A percentile compares a stretch with the other conserved stretches of the same genome.
phyloP scores from a whole-genome alignment of 2,113 vertebrate species.

The Puntigrus tetrazona region DNA sequence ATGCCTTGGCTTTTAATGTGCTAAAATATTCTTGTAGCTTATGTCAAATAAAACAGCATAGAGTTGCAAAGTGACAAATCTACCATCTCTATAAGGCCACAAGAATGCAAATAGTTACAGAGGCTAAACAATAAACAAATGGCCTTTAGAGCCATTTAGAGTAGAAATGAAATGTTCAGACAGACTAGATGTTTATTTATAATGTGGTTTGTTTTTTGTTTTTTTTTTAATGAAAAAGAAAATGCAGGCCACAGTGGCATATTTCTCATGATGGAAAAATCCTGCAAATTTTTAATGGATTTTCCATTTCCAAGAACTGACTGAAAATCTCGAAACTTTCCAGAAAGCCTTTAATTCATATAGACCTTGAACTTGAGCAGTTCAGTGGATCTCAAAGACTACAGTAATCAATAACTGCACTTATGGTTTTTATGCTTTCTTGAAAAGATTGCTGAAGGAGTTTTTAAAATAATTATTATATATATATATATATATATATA shows the following conservation, averaged over 20 bases:
- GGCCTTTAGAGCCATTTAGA: not conserved
- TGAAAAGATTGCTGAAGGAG: not conserved
- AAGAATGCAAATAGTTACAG: not conserved
- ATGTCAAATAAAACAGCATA: not conserved
- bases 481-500: no score
- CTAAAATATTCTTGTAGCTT: not conserved
- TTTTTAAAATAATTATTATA: no score
- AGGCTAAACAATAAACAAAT: not conserved
- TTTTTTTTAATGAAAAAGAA: not conserved
- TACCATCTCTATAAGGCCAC: not conserved
- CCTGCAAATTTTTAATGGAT: not conserved
- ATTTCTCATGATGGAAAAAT: no score
- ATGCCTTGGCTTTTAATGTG: not conserved
- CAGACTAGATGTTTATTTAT: not conserved
- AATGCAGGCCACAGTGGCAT: not conserved
- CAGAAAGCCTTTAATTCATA: constrained; percentile 1
- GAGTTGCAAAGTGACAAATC: not conserved
- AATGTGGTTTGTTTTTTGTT: not conserved
- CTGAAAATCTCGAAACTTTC: not conserved
- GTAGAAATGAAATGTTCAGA: not conserved
- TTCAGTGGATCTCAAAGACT: constrained; percentile 24
- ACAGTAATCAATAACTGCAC: constrained; percentile 30
- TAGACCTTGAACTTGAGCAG: constrained; percentile 28
- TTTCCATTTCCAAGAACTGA: not conserved
- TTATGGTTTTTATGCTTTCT: constrained; percentile 13